Evolutionary conservation across 1,140 invertebrate genomes (phyloP).

Genomic region (Laupala kohalensis): DNA sequence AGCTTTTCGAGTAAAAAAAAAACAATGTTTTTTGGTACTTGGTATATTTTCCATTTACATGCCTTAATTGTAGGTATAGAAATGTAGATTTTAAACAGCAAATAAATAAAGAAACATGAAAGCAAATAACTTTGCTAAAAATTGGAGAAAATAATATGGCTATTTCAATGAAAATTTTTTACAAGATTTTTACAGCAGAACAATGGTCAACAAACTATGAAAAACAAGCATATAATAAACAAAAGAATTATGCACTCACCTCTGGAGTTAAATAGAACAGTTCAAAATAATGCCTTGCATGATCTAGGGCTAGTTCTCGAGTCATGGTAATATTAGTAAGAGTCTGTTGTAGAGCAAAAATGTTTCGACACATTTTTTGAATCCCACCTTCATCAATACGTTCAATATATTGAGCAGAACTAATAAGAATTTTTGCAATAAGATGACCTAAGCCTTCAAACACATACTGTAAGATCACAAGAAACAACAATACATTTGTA

Average conservation of each 20-base stretch:
- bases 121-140: too few relatives aligned
- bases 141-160: too few relatives aligned
- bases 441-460: slow-evolving; percentile 86
- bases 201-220: too few relatives aligned
- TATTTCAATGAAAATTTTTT: too few relatives aligned
- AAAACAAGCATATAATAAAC: too few relatives aligned
- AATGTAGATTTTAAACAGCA: too few relatives aligned
- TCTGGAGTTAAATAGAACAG: slow-evolving; percentile 72
- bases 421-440: slow-evolving; percentile 73
- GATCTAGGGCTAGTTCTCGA: slow-evolving; percentile 71
- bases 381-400: slow-evolving; percentile 67
- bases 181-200: not conserved
- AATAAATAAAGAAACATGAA: too few relatives aligned
- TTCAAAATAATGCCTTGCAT: slow-evolving; percentile 80
- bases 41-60: too few relatives aligned
- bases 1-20: too few relatives aligned
- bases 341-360: slow-evolving; percentile 74
- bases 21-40: too few relatives aligned
- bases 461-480: slow-evolving; percentile 57
- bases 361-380: slow-evolving; percentile 72
- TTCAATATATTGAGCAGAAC: slow-evolving; percentile 63
- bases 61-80: too few relatives aligned
- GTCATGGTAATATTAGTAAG: slow-evolving; percentile 72
- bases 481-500: slow-evolving; percentile 4
- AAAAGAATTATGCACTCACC: slow-evolving; percentile 42